Evolutionary conservation across 2,797 vertebrate species (phyloP), one percentile per base, ranked within the genome.

Genomic region (Semotilus atromaculatus): DNA sequence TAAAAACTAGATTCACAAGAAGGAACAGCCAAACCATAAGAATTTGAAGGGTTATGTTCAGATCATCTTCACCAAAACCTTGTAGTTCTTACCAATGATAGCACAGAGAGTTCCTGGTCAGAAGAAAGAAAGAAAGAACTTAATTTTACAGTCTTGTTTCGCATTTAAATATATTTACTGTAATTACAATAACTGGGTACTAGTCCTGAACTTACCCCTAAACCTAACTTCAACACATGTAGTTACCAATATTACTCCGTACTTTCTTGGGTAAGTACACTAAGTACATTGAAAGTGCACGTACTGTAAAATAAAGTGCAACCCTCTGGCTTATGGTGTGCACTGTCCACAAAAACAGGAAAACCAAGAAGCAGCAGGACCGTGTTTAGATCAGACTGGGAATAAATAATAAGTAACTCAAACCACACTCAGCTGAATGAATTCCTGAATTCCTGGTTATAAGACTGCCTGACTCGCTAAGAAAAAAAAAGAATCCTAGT

Each of bases 341-440:
- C 85, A 80, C 51, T 87, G 89, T 93, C 90, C 91, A 92, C 88
- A 92, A 88, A 93, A 93, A 94, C 93, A 94, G 89, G 88, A 91
- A 93, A 92, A 83, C 90, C 92, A 91, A 86, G 85, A 88, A 90
- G 73, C 31, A 74, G 70, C 55, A 36, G 64, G 84, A 90, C 84
- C 77, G 87, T 23, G 38, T 88, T 77, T 86, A 55, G 70, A 67
- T 60, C 31, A 51, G 48, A 16, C 74, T 68, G 40, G 43, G 53
- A 75, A 70, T 80, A 85, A 89, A 91, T 85, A 87, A 90, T 82
- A 89, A 90, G 88, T 85, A 85, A 66, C 73, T 81, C 73, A 80
- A 83, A 72, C 60, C 80, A 74, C 26, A 75, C 64, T 64, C 45
- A 19, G 43, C 18, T 78, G 70, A 55, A 80, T 7, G 31, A 36